Evolutionary conservation across 1,140 invertebrate species (phyloP), one percentile per base, ranked within the genome.

Genomic region (Drosophila lini): DNA sequence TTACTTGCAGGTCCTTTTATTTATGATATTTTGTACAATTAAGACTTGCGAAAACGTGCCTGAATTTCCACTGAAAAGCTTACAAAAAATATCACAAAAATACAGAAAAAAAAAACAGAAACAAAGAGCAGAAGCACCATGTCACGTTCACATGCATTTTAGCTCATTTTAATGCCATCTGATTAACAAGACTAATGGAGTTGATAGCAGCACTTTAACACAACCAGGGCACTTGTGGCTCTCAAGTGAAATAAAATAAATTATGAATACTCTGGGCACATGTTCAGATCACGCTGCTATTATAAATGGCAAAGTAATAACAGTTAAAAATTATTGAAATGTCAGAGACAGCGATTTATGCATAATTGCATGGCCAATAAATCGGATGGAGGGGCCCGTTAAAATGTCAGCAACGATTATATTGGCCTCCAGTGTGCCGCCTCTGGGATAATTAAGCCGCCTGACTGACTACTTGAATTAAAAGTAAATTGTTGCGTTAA

Each of bases 301-400:
- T 74, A 75, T 78, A 63, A 65, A 65, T 77, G 73, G 50, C 57
- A 42, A 57, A 44, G 85, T 45, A 71, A 79, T 86, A 88, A 73
- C 62, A 82, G 74, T 86, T 79, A 62, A 86, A 84, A 85, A 82
- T 79, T 88, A 86, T 85, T 79, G 65, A 79, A 68, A 74, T 67
- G 83, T 79, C 83, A 75, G 47, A 31, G 19, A 50, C 52, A 55
- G 32, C 65, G 65, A 82, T 85, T 88, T 68, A 69, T 55, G 62
- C 75, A 71, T 82, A 82, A 73, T 82, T 82, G 75, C 70, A 64
- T 56, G 75, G 67, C 47, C 79, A 82, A 80, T 86, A 88, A 88
- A 85, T 44, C 57, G 67, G 19, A 48, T 52, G 74, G 74, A 69
- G 73, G 65, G 53, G 50, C 45, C 16, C 75, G 81, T 82, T 88